A percentile compares a stretch with the other conserved stretches of the same genome.
Conservation (phyloP, 2,797 vertebrate genomes). For the Myoxocephalus aenaeus region DNA sequence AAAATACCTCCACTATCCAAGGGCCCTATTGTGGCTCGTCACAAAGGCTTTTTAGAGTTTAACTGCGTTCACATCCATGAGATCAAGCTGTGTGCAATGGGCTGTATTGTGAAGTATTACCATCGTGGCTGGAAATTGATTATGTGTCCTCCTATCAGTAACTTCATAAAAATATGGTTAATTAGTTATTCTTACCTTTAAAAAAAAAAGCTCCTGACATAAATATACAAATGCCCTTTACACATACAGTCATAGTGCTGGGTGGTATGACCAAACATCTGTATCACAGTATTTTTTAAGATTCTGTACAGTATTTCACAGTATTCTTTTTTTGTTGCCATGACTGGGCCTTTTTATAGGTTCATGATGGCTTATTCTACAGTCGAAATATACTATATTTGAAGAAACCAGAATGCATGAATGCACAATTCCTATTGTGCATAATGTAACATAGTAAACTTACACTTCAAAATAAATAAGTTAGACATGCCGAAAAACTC, state of each 20-base stretch:
- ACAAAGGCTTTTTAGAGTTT: slow-evolving; percentile 28
- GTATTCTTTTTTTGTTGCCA: neutral
- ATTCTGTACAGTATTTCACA: neutral
- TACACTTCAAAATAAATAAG: no score
- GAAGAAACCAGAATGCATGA: neutral
- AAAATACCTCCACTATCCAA: slow-evolving; percentile 30
- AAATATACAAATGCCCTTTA: neutral
- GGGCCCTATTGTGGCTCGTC: slow-evolving; percentile 23
- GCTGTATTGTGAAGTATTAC: slow-evolving; percentile 5
- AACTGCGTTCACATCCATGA: slow-evolving; percentile 21
- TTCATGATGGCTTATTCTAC: neutral
- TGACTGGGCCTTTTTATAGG: neutral
- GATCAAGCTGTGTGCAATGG: neutral
- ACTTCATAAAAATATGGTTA: slow-evolving; percentile 10
- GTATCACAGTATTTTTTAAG: neutral
- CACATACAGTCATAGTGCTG: neutral
- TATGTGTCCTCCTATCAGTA: slow-evolving; percentile 8
- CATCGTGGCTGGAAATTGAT: slow-evolving; percentile 10
- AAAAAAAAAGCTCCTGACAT: neutral
- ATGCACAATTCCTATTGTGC: no score
- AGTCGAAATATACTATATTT: no score
- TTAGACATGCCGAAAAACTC: neutral
- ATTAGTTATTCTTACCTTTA: neutral
- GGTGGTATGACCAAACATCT: neutral
- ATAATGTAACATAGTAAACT: no score